Percentiles rank a stretch among this genome's conserved stretches.
Conservation (phyloP, 1,140 invertebrate genomes). For the Drosophila bipectinata region DNA sequence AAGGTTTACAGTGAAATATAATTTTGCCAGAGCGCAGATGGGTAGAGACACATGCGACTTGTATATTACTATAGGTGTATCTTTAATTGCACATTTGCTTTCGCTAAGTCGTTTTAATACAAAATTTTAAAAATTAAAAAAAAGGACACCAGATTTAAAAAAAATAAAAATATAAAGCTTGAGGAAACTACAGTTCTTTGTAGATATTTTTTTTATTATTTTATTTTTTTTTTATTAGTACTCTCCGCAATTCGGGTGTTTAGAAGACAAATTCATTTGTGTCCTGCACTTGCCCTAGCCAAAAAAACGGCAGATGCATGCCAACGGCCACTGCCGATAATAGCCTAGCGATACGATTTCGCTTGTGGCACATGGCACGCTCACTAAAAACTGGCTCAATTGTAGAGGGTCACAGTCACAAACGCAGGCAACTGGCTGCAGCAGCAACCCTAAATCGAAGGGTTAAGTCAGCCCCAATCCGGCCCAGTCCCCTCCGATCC, state of each 20-base stretch:
- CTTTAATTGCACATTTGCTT: too few species aligned
- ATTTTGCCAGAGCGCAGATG: too few species aligned
- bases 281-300: not conserved
- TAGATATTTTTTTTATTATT: too few species aligned
- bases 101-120: too few species aligned
- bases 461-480: slow-evolving; percentile 25
- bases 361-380: not conserved
- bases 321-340: slow-evolving; percentile 2
- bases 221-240: too few species aligned
- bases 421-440: slow-evolving; percentile 18
- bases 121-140: too few species aligned
- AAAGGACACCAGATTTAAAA: too few species aligned
- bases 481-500: slow-evolving; percentile 51
- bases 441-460: slow-evolving; percentile 33
- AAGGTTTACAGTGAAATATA: too few species aligned
- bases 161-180: too few species aligned
- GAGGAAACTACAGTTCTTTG: too few species aligned
- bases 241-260: not conserved
- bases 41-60: too few species aligned
- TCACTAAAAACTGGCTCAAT: not conserved
- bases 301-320: slow-evolving; percentile 19
- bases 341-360: not conserved
- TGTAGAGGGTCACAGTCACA: slow-evolving; percentile 10
- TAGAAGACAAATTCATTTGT: not conserved
- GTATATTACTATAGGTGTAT: too few species aligned